A percentile compares a stretch with the other conserved stretches of the same genome.
phyloP scores from a whole-genome alignment of 92 coral and sea anemone species.

The Anthopleura xanthogrammica region DNA sequence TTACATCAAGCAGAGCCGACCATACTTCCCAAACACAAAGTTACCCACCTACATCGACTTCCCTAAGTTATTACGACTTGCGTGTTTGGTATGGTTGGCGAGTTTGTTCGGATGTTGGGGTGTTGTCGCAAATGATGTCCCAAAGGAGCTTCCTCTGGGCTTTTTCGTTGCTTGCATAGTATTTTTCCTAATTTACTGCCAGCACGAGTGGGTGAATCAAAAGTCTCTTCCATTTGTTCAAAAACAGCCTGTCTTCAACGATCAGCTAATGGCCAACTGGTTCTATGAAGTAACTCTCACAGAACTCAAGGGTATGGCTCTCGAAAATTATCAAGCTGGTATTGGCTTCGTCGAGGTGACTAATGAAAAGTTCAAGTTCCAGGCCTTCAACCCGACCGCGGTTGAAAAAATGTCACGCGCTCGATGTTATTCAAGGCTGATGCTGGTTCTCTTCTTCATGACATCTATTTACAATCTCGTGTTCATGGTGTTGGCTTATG shows the following conservation, averaged over 20 bases:
- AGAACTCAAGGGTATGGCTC: slow-evolving; percentile 62
- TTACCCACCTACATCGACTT: slow-evolving; percentile 51
- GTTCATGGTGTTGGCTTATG: slow-evolving; percentile 13
- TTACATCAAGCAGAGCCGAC: slow-evolving; percentile 60
- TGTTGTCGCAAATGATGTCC: slow-evolving; percentile 4
- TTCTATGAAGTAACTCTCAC: slow-evolving; percentile 62
- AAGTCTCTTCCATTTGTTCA: slow-evolving; percentile 57
- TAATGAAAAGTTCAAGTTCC: slow-evolving; percentile 63
- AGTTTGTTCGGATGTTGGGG: slow-evolving; percentile 53
- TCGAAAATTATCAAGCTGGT: slow-evolving; percentile 58
- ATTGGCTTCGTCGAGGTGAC: slow-evolving; percentile 44
- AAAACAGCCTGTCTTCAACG: slow-evolving; percentile 58
- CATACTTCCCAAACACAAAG: slow-evolving; percentile 47
- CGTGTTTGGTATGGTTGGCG: slow-evolving; percentile 30
- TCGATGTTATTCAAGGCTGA: slow-evolving; percentile 42
- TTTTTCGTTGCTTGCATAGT: slow-evolving; percentile 49
- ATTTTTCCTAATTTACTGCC: slow-evolving; percentile 50
- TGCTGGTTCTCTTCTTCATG: slow-evolving; percentile 53
- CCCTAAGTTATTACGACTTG: slow-evolving; percentile 6
- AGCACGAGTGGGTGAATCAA: slow-evolving; percentile 62
- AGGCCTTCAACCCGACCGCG: slow-evolving; percentile 62
- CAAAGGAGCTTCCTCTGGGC: slow-evolving; percentile 34
- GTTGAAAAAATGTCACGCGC: slow-evolving; percentile 39
- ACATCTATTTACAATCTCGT: slow-evolving; percentile 55
- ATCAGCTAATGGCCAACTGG: slow-evolving; percentile 38